phyloP scores from a whole-genome alignment of 2,888 invertebrate genomes.

The Brachylomia viminalis region DNA sequence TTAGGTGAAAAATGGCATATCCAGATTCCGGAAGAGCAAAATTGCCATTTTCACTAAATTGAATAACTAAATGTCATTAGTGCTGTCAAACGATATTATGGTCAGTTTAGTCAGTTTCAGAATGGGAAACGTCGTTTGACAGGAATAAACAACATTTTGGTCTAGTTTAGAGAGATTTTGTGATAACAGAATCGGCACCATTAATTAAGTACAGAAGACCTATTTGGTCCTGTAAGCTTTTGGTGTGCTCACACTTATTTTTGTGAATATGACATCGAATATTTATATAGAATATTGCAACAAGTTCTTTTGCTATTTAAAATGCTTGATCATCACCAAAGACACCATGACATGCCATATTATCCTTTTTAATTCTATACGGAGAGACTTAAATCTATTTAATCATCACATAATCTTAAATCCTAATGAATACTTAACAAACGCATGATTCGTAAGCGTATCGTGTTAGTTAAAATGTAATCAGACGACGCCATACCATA shows the following conservation, averaged over 20 bases:
- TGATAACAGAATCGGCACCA: too few species aligned
- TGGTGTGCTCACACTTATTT: background rate
- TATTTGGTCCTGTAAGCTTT: background rate
- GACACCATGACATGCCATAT: background rate
- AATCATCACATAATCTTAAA: background rate
- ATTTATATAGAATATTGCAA: background rate
- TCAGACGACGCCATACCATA: slow-evolving; percentile 41
- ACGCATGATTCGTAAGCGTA: slow-evolving; percentile 3
- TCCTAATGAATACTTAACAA: slow-evolving; percentile 11
- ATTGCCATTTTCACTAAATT: too few species aligned
- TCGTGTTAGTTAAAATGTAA: slow-evolving; percentile 12
- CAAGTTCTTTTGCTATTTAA: background rate
- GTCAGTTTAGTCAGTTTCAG: too few species aligned
- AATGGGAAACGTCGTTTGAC: too few species aligned
- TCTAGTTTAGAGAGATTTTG: too few species aligned
- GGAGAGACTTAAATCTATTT: background rate
- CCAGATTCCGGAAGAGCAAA: too few species aligned
- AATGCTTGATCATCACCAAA: background rate
- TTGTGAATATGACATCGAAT: background rate
- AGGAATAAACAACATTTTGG: too few species aligned
- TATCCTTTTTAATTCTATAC: background rate
- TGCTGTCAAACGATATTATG: too few species aligned
- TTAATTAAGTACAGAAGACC: background rate
- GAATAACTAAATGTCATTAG: too few species aligned
- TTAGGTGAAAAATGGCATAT: too few species aligned